Evolutionary conservation across 2,888 invertebrate species (phyloP).

Genomic region (Disparrhopalites patrizii): DNA sequence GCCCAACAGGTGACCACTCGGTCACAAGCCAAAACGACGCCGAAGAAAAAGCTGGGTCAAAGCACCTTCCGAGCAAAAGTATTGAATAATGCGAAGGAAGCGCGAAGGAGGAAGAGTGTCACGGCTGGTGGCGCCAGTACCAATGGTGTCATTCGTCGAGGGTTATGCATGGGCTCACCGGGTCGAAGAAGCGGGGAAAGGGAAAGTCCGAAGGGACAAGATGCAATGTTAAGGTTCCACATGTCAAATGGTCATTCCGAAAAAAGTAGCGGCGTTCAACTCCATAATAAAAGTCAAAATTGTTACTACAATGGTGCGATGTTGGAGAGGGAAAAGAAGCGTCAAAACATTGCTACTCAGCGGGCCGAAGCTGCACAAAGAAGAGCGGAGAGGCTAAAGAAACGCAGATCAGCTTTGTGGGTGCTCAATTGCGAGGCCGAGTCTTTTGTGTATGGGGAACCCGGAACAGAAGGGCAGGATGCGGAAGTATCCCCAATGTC

Average conservation of each 20-base stretch:
- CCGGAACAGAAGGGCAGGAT: conserved; percentile 51
- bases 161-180: not conserved
- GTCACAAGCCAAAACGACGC: conserved; percentile 38
- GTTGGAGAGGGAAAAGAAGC: not conserved
- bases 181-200: not conserved
- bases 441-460: conserved; percentile 73
- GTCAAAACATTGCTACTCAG: conserved; percentile 1
- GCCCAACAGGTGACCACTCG: conserved; percentile 41
- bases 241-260: not conserved
- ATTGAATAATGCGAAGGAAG: conserved; percentile 3
- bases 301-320: not conserved
- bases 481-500: conserved; percentile 45
- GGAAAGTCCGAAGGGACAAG: not conserved
- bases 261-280: not conserved
- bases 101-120: not conserved
- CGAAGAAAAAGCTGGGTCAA: conserved; percentile 4
- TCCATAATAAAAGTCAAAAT: conserved; percentile 1
- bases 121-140: not conserved
- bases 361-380: conserved; percentile 22
- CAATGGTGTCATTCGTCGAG: not conserved
- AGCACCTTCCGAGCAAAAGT: conserved; percentile 4
- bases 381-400: conserved; percentile 26
- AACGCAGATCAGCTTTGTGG: conserved; percentile 58
- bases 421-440: conserved; percentile 79
- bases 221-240: not conserved